Base-by-base conservation (phyloP, 35 echinoderm and acorn worm genomes). In the Apostichopus parvimensis region DNA sequence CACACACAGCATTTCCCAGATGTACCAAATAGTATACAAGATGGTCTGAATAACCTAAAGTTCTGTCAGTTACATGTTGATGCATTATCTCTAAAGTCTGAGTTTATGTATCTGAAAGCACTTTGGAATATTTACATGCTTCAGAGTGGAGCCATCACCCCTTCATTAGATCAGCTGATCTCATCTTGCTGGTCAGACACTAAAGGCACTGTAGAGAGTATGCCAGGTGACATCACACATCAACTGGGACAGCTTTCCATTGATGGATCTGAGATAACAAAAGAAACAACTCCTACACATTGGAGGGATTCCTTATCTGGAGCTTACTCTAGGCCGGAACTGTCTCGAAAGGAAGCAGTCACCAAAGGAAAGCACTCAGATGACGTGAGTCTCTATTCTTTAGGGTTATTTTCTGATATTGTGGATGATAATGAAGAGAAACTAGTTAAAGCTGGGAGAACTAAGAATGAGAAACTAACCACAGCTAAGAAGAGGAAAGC, bases 401-500 rank as follows among this genome's bases (percentile, higher is more conserved):
- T 88, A 53, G 86, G 86, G 11, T 20, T 88, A 24, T 88, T 88
- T 64, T 88, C 86, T 12, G 59, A 90, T 54, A 87, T 77, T 7
- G 53, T 56, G 14, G 72, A 75, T 68, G 71, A 13, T 28, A 18
- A 86, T 5, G 54, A 73, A 78, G 54, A 88, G 54, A 58, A 86
- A 75, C 1, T n/a, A 12, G 54, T 70, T 52, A 17, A 71, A 73
- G 70, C 78, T 52, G n/a, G 79, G 18, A 62, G 70, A 83, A 71
- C 79, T 72, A 93, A 78, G 54, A 73, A 80, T 15, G 87, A 92
- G 13, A 15, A 73, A 11, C 2, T 56, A 76, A 64, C 87, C 56
- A 76, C 91, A 65, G 91, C 54, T 10, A 86, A 92, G 80, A 94
- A 90, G 60, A 86, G 80, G 24, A 79, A 83, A 83, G n/a, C 45